Evolutionary conservation across 2,113 vertebrate genomes (phyloP).

Genomic region (Mesocricetus auratus): DNA sequence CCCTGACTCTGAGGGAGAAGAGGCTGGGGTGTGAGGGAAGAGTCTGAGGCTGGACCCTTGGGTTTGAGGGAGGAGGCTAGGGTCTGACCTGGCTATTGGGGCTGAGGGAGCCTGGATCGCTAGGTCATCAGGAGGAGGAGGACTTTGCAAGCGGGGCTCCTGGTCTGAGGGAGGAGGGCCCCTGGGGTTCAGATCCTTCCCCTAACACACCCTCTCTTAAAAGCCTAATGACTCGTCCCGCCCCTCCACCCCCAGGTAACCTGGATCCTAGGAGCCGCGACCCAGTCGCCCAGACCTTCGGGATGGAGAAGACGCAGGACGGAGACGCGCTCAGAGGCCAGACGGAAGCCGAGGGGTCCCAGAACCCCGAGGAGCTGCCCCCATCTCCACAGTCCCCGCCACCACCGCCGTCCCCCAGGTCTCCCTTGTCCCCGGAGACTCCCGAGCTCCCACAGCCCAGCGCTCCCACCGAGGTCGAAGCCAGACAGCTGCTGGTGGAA

Average conservation of each 20-base stretch:
- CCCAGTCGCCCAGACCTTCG: background rate
- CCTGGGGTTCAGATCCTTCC: background rate
- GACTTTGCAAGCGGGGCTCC: background rate
- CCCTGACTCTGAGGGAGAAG: background rate
- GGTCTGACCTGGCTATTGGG: too few species aligned
- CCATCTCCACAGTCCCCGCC: background rate
- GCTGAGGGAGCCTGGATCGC: background rate
- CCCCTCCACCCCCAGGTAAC: constrained; percentile 50
- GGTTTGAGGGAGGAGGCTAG: background rate
- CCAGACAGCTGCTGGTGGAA: constrained; percentile 71
- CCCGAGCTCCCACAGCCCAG: background rate
- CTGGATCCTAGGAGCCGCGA: background rate
- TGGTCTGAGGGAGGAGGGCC: background rate
- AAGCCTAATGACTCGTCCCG: background rate
- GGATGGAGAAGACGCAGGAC: constrained; percentile 32
- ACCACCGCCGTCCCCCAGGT: background rate
- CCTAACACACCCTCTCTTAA: constrained; percentile 27
- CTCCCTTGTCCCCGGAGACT: background rate
- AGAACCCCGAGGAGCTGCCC: background rate
- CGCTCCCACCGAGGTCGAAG: constrained; percentile 38
- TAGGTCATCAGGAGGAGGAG: background rate
- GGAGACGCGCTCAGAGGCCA: background rate
- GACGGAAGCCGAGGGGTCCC: background rate
- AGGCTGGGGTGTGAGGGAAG: background rate
- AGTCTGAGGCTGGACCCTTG: background rate